Evolutionary conservation across 2,797 vertebrate species (phyloP).

Genomic region (Denticeps clupeoides): DNA sequence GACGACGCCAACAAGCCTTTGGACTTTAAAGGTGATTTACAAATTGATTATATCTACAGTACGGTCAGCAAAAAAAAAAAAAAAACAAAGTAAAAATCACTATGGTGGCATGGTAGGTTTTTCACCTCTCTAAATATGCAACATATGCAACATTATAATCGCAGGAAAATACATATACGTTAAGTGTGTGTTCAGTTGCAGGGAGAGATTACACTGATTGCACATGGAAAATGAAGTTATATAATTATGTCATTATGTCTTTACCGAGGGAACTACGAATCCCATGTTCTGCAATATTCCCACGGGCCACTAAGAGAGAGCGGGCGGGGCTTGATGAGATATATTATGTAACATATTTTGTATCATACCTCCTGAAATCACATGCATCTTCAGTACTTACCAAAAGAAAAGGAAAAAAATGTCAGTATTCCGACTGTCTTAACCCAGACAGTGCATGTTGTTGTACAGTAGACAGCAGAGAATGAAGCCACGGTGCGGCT

Average conservation of each 20-base stretch:
- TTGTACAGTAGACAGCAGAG: constrained; percentile 53
- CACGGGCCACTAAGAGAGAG: constrained; percentile 2
- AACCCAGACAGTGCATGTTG: constrained; percentile 54
- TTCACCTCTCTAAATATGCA: constrained; percentile 39
- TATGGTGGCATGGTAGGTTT: constrained; percentile 39
- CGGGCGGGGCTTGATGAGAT: constrained; percentile 29
- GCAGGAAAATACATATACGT: constrained; percentile 46
- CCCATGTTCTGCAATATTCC: constrained; percentile 35
- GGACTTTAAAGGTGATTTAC: neutral
- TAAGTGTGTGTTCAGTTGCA: constrained; percentile 40
- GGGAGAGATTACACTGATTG: constrained; percentile 42
- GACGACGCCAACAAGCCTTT: constrained; percentile 6
- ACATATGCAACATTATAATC: constrained; percentile 62
- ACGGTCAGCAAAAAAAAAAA: constrained; percentile 11
- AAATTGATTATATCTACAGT: neutral
- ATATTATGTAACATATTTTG: constrained; percentile 64
- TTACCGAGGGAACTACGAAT: constrained; percentile 21
- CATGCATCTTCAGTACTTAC: constrained; percentile 55
- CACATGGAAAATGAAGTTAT: constrained; percentile 23
- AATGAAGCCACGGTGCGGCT: constrained; percentile 26
- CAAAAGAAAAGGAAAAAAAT: constrained; percentile 23
- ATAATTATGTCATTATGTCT: constrained; percentile 31
- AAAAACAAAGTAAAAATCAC: constrained; percentile 11
- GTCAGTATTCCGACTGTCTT: constrained; percentile 22
- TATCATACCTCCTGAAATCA: constrained; percentile 58